Base-by-base conservation (phyloP, 2,113 vertebrate species). In the Sardina pilchardus region DNA sequence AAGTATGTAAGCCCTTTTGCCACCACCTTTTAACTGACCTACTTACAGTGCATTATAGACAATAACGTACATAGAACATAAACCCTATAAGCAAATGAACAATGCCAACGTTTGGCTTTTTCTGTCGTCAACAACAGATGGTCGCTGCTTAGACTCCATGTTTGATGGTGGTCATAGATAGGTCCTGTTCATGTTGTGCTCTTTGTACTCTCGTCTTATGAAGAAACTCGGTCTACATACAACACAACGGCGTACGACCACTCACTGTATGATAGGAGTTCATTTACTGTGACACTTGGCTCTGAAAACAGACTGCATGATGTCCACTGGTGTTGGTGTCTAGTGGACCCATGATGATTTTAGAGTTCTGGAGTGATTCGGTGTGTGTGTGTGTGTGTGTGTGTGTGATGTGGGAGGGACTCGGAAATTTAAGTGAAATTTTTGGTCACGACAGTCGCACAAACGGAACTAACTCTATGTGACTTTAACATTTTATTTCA, bases 401-500 rank as follows among this genome's bases (percentile, higher is more conserved):
- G 63, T 78, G 71, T 26, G 63, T 10, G 63, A 34, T 7, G n/a
- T 78, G 71, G 12, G 71, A 78, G 30, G 30, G 71, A 78, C 30
- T 36, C 12, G 4, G 21, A 71, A 71, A 63, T 63, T 63, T n/a
- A n/a, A n/a, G 6, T 42, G 39, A 42, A 42, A 42, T 42, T 21
- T 42, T 89, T 91, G 88, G 91, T 92, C 89, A 92, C 89, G 84
- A 93, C 89, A 90, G 85, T 89, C 89, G 88, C 92, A 95, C 94
- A 93, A 94, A 93, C 93, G 93, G 93, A 93, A 91, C 88, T 94
- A 91, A 92, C 92, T 91, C 92, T 93, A 87, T 88, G 93, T 93
- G 91, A 94, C 91, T 91, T 93, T 47, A 43, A 94, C 90, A 94
- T 94, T 94, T 93, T 92, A 95, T 93, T 94, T 94, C 92, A 93